Evolutionary conservation across 2,888 invertebrate species (phyloP).

Genomic region (Latheticus oryzae): DNA sequence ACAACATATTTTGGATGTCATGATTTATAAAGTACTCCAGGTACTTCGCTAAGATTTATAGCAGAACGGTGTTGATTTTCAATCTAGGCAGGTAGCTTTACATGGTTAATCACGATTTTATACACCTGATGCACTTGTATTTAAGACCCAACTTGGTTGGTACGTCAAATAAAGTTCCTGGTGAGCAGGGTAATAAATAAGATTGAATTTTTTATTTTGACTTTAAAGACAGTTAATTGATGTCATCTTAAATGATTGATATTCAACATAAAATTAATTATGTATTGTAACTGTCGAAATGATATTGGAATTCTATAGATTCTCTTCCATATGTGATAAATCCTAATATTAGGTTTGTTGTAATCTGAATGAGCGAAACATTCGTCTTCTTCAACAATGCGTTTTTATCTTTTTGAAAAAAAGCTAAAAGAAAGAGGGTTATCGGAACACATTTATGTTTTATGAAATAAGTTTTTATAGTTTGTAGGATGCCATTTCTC

Average conservation of each 20-base stretch:
- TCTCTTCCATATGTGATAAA: neutral
- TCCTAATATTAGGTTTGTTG: too few relatives aligned
- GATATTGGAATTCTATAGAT: conserved; percentile 7
- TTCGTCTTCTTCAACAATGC: conserved; percentile 33
- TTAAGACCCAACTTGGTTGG: conserved; percentile 13
- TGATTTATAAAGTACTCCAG: conserved; percentile 33
- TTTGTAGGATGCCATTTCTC: conserved; percentile 50
- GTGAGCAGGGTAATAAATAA: too few relatives aligned
- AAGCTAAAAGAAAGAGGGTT: conserved; percentile 46
- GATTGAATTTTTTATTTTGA: too few relatives aligned
- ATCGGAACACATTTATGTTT: conserved; percentile 55
- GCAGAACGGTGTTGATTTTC: conserved; percentile 21
- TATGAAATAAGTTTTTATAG: conserved; percentile 57
- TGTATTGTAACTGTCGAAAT: conserved; percentile 1
- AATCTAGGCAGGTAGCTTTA: conserved; percentile 27
- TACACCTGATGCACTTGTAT: conserved; percentile 26
- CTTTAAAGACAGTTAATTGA: conserved; percentile 28
- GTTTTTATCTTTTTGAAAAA: conserved; percentile 23
- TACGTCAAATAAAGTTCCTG: conserved; percentile 11
- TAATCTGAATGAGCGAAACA: too few relatives aligned
- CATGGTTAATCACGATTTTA: conserved; percentile 28
- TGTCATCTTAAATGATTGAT: conserved; percentile 12
- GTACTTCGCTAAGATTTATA: conserved; percentile 31
- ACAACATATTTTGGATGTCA: conserved; percentile 34
- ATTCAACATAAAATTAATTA: conserved; percentile 8